These are phyloP conservation scores for Ennomos quercinarius DNA, from an alignment of 2,888 invertebrate genomes.

Conservation along the genomic window DNA sequence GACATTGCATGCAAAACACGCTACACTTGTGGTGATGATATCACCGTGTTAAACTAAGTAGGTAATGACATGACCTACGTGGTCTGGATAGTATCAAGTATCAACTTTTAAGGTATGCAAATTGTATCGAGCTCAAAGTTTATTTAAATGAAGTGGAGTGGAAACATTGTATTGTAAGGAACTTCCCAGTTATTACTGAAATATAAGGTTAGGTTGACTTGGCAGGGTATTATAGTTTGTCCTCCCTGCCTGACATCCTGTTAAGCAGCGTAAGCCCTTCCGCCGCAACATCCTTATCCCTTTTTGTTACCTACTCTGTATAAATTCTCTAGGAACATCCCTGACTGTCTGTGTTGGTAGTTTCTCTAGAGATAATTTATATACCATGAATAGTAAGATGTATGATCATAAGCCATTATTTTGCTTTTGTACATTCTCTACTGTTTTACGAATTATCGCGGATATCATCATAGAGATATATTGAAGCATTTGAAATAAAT, in stretches of 20 bases:
- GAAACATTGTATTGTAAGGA: conserved; percentile 30
- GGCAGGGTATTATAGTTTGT: conserved; percentile 15
- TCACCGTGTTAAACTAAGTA: conserved; percentile 33
- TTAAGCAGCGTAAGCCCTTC: conserved; percentile 47
- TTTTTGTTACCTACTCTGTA: conserved; percentile 45
- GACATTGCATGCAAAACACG: conserved; percentile 33
- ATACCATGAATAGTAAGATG: no score
- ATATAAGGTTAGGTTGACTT: conserved; percentile 3
- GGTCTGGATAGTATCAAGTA: conserved; percentile 21
- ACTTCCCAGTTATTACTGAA: conserved; percentile 10
- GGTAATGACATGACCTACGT: conserved; percentile 22
- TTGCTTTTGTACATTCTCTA: no score
- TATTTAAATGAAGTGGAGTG: conserved; percentile 17
- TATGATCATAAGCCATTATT: no score
- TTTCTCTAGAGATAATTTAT: conserved; percentile 1
- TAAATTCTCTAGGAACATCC: conserved; percentile 16
- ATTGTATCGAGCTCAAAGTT: conserved; percentile 17
- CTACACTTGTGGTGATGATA: conserved; percentile 33
- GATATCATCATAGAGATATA: no score
- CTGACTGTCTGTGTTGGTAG: conserved; percentile 3
- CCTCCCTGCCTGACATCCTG: conserved; percentile 41
- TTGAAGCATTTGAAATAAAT: no score
- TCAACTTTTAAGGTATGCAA: conserved; percentile 31
- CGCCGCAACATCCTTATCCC: conserved; percentile 52
- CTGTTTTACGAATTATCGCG: no score